A percentile compares a stretch with the other conserved stretches of the same genome.
These are phyloP conservation scores for Liasis olivaceus DNA, from an alignment of 2,797 vertebrate species.

Conservation along the genomic window DNA sequence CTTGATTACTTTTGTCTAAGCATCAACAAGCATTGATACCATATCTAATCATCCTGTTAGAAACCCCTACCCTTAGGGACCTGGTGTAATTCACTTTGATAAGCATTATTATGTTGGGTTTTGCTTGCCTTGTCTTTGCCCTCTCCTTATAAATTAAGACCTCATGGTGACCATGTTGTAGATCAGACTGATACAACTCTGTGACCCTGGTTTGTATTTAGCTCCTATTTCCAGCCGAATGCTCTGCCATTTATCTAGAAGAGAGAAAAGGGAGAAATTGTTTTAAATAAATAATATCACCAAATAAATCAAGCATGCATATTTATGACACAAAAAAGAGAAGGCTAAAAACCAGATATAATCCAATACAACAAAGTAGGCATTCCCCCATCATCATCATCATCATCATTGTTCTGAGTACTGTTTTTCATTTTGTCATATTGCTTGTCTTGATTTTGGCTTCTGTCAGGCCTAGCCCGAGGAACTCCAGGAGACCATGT, in stretches of 20 bases:
- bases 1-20: too few relatives aligned
- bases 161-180: not conserved
- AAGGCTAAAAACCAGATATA: not conserved
- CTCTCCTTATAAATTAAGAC: not conserved
- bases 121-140: not conserved
- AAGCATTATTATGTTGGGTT: not conserved
- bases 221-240: not conserved
- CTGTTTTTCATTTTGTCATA: too few relatives aligned
- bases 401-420: too few relatives aligned
- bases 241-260: not conserved
- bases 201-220: not conserved
- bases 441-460: too few relatives aligned
- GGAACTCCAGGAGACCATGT: too few relatives aligned
- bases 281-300: not conserved
- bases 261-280: not conserved
- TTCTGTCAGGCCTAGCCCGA: too few relatives aligned
- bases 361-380: not conserved
- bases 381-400: not conserved
- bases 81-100: not conserved
- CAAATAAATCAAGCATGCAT: not conserved
- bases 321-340: not conserved
- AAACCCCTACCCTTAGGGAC: not conserved
- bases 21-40: too few relatives aligned
- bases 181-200: not conserved
- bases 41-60: not conserved